Base-by-base conservation (phyloP, 37 sponge, comb jelly and placozoan species). In the Trichoplax adhaerens region DNA sequence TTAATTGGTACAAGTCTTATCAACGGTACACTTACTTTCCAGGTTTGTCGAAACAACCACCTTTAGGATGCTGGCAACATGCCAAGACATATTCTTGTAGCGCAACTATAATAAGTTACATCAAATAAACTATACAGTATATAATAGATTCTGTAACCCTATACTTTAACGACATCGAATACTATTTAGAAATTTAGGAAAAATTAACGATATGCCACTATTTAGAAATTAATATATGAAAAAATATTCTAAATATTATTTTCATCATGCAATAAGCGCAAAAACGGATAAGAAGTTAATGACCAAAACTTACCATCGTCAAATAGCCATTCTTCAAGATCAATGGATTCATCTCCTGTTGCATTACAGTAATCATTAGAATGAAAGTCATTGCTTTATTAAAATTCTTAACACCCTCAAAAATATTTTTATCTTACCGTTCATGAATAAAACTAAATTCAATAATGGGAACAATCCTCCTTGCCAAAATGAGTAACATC, bases 401-500 rank as follows among this genome's bases (percentile, higher is more conserved):
- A 29, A 29, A 29, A 29, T 29, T 29, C 29, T 29, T 29, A 29
- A 29, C 29, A 47, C 47, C 55, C 10, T 70, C 2, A 72, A 53
- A 57, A 70, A 12, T 47, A 10, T 4, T 59, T 56, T 50, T 54
- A 2, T 62, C 58, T 54, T 69, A 50, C 52, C 12, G n/a, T 71
- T 48, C n/a, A 4, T 2, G 52, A 77, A 58, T 1, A 93, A 64
- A 1, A 74, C 58, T 10, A 66, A 65, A 71, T 83, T 76, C 2
- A 91, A 3, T 1, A 95, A 74, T 0, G 98, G 98, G 64, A 95
- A 88, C 0, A 91, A 7, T n/a, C 92, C 98, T 29, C 98, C 98
- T 57, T 82, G 81, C 98, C 98, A 95, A 77, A 95, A 95, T 52
- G 98, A 90, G 70, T 95, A 95, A 62, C 98, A 95, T 46, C 92